phyloP scores from a whole-genome alignment of 2,888 invertebrate species.

The Tinea pellionella region DNA sequence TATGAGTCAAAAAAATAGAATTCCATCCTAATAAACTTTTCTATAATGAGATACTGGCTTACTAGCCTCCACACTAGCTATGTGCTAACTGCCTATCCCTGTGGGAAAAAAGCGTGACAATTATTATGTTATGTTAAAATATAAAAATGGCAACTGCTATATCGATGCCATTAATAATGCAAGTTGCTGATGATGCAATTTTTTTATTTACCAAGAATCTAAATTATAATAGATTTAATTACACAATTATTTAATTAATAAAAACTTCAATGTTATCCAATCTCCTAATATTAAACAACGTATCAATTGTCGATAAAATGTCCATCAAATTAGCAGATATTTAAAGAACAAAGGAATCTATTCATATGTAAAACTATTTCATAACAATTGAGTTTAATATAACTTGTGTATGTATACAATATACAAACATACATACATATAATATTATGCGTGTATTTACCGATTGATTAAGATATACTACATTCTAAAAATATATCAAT shows the following conservation, averaged over 20 bases:
- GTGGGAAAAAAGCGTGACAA: too few species aligned
- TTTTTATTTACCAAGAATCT: not conserved
- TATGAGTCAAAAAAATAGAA: too few species aligned
- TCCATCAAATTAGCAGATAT: not conserved
- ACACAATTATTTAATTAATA: not conserved
- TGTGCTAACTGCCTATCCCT: too few species aligned
- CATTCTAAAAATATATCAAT: too few species aligned
- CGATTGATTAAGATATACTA: too few species aligned
- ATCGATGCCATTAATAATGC: not conserved
- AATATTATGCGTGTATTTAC: too few species aligned
- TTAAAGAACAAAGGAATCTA: not conserved
- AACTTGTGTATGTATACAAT: too few species aligned
- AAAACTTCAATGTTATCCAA: conserved; percentile 2
- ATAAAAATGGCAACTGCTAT: not conserved
- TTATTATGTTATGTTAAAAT: not conserved
- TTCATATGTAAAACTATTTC: not conserved
- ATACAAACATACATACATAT: too few species aligned
- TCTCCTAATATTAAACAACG: not conserved
- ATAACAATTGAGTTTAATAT: not conserved
- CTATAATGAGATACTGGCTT: too few species aligned
- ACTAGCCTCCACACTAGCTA: too few species aligned
- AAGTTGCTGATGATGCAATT: not conserved
- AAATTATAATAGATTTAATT: not conserved
- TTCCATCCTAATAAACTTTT: too few species aligned
- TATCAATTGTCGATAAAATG: not conserved